These are phyloP conservation scores for Hirudinaria manillensis DNA, from an alignment of 2,888 invertebrate genomes.

Conservation along the genomic window DNA sequence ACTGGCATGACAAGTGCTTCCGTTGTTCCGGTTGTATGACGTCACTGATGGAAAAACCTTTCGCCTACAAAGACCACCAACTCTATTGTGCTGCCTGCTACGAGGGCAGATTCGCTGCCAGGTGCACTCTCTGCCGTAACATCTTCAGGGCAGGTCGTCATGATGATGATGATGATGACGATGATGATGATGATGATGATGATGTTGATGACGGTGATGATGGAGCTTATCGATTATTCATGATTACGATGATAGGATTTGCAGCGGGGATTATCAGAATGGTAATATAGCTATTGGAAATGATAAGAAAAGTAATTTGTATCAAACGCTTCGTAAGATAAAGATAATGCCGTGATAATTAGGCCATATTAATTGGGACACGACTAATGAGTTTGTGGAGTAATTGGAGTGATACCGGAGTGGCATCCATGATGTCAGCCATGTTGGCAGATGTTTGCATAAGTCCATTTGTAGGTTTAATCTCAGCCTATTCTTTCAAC, in stretches of 20 bases:
- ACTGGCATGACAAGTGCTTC: constrained; percentile 37
- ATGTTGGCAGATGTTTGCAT: too few relatives aligned
- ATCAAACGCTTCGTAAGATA: too few relatives aligned
- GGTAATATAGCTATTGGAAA: too few relatives aligned
- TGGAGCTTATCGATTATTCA: not conserved
- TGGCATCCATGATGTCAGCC: too few relatives aligned
- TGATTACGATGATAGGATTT: not conserved
- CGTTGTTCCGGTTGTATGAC: constrained; percentile 30
- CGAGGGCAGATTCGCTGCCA: constrained; percentile 33
- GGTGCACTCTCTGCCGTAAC: constrained; percentile 33
- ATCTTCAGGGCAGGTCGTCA: constrained; percentile 34
- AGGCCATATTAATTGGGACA: too few relatives aligned
- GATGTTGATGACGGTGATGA: not conserved
- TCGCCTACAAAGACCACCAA: constrained; percentile 35
- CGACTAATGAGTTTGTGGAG: too few relatives aligned
- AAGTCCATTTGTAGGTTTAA: too few relatives aligned
- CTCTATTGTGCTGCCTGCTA: constrained; percentile 36
- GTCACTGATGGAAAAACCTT: constrained; percentile 31
- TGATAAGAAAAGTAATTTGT: too few relatives aligned
- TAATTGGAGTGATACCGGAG: too few relatives aligned
- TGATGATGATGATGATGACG: not conserved
- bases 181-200: not conserved
- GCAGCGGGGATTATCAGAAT: too few relatives aligned
- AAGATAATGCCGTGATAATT: too few relatives aligned
- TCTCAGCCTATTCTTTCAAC: too few relatives aligned